Percentiles rank a stretch among this genome's conserved stretches.
These are phyloP conservation scores for Puntigrus tetrazona DNA, from an alignment of 2,113 vertebrate species.

Conservation along the genomic window DNA sequence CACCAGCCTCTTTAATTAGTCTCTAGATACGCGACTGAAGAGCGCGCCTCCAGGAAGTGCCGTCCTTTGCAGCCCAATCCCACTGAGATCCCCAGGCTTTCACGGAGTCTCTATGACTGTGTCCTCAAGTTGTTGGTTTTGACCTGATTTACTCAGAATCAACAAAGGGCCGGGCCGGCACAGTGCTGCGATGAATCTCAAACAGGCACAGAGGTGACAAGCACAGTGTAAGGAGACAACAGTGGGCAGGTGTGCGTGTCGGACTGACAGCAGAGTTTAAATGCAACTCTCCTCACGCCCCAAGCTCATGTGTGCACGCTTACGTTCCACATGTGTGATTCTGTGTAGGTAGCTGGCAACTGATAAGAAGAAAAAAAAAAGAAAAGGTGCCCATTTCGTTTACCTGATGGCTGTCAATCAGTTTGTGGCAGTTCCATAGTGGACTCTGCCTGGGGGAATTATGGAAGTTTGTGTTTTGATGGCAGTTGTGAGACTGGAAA, in stretches of 20 bases:
- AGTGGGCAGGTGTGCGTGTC: conserved; percentile 46
- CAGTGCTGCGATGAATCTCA: conserved; percentile 40
- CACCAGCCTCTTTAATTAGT: conserved; percentile 3
- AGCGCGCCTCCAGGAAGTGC: neutral
- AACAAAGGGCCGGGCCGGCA: conserved; percentile 30
- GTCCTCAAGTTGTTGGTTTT: conserved; percentile 39
- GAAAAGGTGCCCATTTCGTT: conserved; percentile 8
- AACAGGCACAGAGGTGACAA: conserved; percentile 51
- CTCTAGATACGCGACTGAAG: neutral
- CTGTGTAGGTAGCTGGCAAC: conserved; percentile 14
- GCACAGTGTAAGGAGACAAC: conserved; percentile 40
- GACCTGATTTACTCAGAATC: conserved; percentile 44
- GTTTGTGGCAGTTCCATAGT: conserved; percentile 18
- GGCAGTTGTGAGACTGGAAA: conserved; percentile 18
- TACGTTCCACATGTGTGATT: conserved; percentile 26
- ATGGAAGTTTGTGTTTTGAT: conserved; percentile 49
- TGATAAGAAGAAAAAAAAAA: conserved; percentile 1
- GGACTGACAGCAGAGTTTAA: conserved; percentile 40
- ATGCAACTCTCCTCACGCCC: conserved; percentile 53
- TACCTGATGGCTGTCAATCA: conserved; percentile 70
- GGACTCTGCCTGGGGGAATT: conserved; percentile 66
- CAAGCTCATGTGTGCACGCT: conserved; percentile 61
- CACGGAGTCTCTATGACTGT: neutral
- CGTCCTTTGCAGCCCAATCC: conserved; percentile 21
- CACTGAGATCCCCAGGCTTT: conserved; percentile 10